These are phyloP conservation scores for Rhynchomys soricoides DNA, from an alignment of 2,113 vertebrate genomes.

Conservation along the genomic window DNA sequence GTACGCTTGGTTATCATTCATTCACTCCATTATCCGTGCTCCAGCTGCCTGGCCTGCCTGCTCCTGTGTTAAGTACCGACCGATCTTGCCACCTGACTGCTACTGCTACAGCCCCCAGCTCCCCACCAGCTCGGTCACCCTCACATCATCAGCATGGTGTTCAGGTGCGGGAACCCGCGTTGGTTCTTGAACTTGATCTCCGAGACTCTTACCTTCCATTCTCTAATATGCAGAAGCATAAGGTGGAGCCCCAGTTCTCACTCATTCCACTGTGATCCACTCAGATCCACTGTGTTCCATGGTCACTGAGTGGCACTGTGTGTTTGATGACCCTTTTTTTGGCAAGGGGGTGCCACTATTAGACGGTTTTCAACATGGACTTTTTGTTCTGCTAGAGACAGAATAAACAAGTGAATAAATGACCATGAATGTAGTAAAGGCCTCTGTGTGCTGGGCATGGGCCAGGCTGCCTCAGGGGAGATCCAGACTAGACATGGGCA, in stretches of 20 bases:
- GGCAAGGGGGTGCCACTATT: not conserved
- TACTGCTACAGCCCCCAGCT: not conserved
- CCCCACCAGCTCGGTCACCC: not conserved
- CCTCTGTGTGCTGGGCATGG: not conserved
- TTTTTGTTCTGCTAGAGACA: not conserved
- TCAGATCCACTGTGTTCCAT: not conserved
- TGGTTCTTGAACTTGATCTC: slow-evolving; percentile 34
- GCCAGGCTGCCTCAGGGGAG: not conserved
- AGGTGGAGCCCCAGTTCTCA: not conserved
- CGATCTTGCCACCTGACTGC: not conserved
- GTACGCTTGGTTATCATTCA: not conserved
- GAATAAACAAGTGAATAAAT: not conserved
- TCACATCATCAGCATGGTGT: not conserved
- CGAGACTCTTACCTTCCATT: not conserved
- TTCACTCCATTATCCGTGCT: not conserved
- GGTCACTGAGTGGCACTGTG: not conserved
- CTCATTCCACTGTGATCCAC: no score
- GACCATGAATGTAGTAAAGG: not conserved
- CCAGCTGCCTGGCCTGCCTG: not conserved
- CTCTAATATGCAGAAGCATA: not conserved
- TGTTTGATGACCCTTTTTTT: not conserved
- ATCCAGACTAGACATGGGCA: not conserved
- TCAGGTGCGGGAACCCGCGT: not conserved
- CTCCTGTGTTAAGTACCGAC: not conserved
- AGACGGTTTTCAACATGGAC: not conserved